Percentiles rank a stretch among this genome's conserved stretches.
These are phyloP conservation scores for Pteria penguin DNA, from an alignment of 2,888 invertebrate species.

Conservation along the genomic window DNA sequence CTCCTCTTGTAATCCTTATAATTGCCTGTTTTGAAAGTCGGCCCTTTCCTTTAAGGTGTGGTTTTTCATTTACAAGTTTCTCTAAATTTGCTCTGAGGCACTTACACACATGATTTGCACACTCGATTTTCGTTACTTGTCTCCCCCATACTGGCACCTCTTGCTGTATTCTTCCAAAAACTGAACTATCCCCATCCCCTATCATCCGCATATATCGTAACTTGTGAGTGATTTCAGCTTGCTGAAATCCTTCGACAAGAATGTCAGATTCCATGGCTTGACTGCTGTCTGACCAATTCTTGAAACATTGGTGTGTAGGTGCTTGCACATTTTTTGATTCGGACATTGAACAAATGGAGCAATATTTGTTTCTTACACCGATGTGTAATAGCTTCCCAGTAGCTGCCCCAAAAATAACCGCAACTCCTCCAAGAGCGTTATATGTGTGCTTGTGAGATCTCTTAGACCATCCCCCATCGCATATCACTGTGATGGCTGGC, in stretches of 20 bases:
- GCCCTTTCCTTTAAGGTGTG: not conserved
- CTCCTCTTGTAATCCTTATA: not conserved
- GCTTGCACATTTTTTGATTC: conserved; percentile 10
- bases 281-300: conserved; percentile 44
- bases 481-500: conserved; percentile 50
- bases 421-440: conserved; percentile 52
- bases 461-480: conserved; percentile 54
- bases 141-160: conserved; percentile 2
- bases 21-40: not conserved
- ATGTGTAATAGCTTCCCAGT: conserved; percentile 47
- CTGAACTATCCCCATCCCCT: conserved; percentile 8
- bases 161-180: not conserved
- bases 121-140: not conserved
- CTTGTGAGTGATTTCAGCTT: conserved; percentile 45
- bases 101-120: conserved; percentile 7
- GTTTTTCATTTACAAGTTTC: not conserved
- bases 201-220: conserved; percentile 42
- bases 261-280: conserved; percentile 48
- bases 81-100: not conserved
- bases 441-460: too few relatives aligned
- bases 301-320: conserved; percentile 39
- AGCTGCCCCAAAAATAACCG: conserved; percentile 42
- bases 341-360: conserved; percentile 38
- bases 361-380: too few relatives aligned
- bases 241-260: conserved; percentile 43